Evolutionary conservation across 2,888 invertebrate genomes (phyloP), one percentile per base, ranked within the genome.

Genomic region (Tenodera sinensis): DNA sequence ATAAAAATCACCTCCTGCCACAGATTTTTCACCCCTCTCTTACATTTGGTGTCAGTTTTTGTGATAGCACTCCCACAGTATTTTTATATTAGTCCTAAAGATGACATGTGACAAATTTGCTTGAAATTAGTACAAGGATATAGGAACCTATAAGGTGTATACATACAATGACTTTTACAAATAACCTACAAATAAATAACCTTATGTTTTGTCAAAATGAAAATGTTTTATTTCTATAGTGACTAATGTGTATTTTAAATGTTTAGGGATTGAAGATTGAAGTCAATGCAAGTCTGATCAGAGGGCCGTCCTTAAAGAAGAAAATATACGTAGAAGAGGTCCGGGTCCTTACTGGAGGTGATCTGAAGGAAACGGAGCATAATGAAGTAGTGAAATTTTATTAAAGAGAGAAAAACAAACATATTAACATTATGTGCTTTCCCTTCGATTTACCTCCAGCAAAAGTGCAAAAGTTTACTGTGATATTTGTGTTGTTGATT

Each of bases 401-500:
- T 42, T 85, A 42, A 47, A 27, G 27, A n/a, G 15, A 25, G 25
- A 71, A 8, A 71, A 25, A 71, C 54, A 71, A 71, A 15, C 8
- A 71, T 20, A 71, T 71, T 71, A 71, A 71, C 54, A 71, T 71
- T 71, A 71, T 71, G 54, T 14, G 1, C 85, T 42, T 81, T n/a
- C 28, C 84, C 84, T 88, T 88, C 83, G 83, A 27, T n/a, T 28
- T 84, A 84, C 88, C 88, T 54, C 84, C 84, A 84, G 88, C 54
- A 71, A 88, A 88, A 84, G 84, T 88, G 84, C 88, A 89, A 88
- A 86, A 84, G 89, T 84, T 89, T 86, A 90, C 90, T 90, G 90
- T 90, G 90, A 90, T 90, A 90, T 89, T 90, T 88, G 89, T 89
- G 90, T 89, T 88, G 85, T 88, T 89, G 88, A 84, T 87, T 87